Conservation (phyloP, 2,888 invertebrate genomes). For the Neoitamus cyanurus region DNA sequence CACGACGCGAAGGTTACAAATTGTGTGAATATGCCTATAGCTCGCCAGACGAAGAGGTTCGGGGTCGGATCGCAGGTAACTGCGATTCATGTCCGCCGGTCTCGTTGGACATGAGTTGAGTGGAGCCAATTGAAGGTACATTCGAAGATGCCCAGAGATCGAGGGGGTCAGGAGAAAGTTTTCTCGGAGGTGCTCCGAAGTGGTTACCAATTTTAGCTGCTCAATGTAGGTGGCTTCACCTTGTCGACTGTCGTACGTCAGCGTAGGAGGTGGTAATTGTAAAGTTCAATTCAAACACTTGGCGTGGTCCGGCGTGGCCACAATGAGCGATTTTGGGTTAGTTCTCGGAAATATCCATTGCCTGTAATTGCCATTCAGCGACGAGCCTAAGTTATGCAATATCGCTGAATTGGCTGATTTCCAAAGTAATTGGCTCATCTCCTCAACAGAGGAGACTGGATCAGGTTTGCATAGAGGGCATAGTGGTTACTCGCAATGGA, state of each 20-base stretch:
- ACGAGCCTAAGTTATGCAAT: too few species aligned
- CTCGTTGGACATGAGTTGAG: background rate
- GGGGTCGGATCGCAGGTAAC: too few species aligned
- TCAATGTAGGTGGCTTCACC: slow-evolving; percentile 17
- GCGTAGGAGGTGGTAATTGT: background rate
- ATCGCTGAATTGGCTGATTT: too few species aligned
- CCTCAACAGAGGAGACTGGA: background rate
- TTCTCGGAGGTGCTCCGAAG: background rate
- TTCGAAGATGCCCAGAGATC: background rate
- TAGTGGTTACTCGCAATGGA: background rate
- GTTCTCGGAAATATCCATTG: too few species aligned
- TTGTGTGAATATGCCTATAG: background rate
- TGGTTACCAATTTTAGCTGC: background rate
- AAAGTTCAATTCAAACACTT: background rate
- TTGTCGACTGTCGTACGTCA: background rate
- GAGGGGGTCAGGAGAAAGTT: slow-evolving; percentile 22
- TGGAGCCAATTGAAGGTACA: background rate
- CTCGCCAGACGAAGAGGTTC: background rate
- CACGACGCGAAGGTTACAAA: background rate
- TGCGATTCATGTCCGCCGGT: background rate
- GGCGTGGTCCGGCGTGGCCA: background rate
- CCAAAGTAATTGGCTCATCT: background rate
- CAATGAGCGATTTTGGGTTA: background rate
- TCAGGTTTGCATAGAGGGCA: background rate
- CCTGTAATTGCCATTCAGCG: too few species aligned